A percentile compares a stretch with the other conserved stretches of the same genome.
phyloP scores from a whole-genome alignment of 92 coral and sea anemone species.

The Umimayanthus chanpuru region DNA sequence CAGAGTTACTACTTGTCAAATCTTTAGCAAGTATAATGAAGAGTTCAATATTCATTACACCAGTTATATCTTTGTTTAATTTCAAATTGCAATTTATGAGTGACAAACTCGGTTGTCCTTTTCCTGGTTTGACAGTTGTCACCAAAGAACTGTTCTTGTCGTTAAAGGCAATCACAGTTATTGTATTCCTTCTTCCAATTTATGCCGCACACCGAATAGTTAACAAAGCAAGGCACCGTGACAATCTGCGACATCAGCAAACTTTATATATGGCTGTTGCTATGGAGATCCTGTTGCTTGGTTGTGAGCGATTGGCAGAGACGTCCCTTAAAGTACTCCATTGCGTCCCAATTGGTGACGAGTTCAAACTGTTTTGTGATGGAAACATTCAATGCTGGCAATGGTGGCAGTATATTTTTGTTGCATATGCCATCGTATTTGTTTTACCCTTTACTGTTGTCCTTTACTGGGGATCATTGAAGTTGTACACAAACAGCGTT shows the following conservation, averaged over 20 bases:
- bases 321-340: constrained; percentile 59
- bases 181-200: constrained; percentile 51
- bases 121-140: constrained; percentile 65
- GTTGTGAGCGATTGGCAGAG: constrained; percentile 63
- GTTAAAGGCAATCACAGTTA: constrained; percentile 47
- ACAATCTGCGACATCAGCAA: neutral
- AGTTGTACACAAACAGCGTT: constrained; percentile 30
- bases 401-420: constrained; percentile 62
- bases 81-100: constrained; percentile 38
- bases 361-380: constrained; percentile 48
- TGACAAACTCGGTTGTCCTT: constrained; percentile 62
- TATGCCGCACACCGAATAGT: constrained; percentile 40
- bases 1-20: neutral
- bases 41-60: neutral
- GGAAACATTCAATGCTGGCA: constrained; percentile 66
- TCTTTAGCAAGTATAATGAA: neutral
- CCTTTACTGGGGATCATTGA: constrained; percentile 51
- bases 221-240: neutral
- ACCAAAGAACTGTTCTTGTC: constrained; percentile 66
- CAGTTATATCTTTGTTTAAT: constrained; percentile 46
- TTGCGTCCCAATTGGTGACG: constrained; percentile 49
- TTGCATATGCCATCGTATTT: constrained; percentile 19
- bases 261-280: constrained; percentile 57
- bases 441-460: constrained; percentile 32
- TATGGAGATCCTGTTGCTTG: constrained; percentile 58